Base-by-base conservation (phyloP, 2,797 vertebrate genomes). In the Triplophysa bombifrons region DNA sequence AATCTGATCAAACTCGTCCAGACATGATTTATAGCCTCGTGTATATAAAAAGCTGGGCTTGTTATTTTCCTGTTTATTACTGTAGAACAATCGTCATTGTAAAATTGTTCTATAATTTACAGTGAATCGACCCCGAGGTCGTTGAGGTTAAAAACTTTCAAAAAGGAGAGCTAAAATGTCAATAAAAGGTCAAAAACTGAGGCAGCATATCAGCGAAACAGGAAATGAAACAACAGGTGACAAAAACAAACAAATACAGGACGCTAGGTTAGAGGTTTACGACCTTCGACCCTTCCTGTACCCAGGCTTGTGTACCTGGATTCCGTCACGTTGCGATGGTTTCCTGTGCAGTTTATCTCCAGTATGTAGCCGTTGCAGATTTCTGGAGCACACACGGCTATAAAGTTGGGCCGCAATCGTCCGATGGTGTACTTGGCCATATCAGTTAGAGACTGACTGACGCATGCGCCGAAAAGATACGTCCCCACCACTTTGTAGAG, bases 401-500 rank as follows among this genome's bases (percentile, higher is more conserved):
- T 76, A 89, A 99, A 99, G 91, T 96, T 96, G 0, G 98, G 98
- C 41, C 98, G 91, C 1, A 96, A 94, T 0, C 96, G 95, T 34
- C 97, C 97, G 0, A 96, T 95, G 86, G 94, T 97, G 91, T 98
- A 98, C 76, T 99, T 98, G 61, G 97, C 97, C 87, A 99, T 87
- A 89, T 98, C 96, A 0, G 97, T 99, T 58, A 99, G 92, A 0
- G 97, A 99, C 81, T 97, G 95, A 90, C 97, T 99, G 82, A 96
- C 91, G 0, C 94, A 95, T 0, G 84, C 95, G 0, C 98, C 97
- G 0, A 98, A 98, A 66, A 98, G 87, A 87, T 94, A 99, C 1
- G 97, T 97, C 38, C 97, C 97, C 82, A 99, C 89, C 56, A 98
- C 96, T 86, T 98, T 99, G 90, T 98, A 99, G 72, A 98, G 93